Evolutionary conservation across 2,797 vertebrate species (phyloP).

Genomic region (Catostomus latipinnis): DNA sequence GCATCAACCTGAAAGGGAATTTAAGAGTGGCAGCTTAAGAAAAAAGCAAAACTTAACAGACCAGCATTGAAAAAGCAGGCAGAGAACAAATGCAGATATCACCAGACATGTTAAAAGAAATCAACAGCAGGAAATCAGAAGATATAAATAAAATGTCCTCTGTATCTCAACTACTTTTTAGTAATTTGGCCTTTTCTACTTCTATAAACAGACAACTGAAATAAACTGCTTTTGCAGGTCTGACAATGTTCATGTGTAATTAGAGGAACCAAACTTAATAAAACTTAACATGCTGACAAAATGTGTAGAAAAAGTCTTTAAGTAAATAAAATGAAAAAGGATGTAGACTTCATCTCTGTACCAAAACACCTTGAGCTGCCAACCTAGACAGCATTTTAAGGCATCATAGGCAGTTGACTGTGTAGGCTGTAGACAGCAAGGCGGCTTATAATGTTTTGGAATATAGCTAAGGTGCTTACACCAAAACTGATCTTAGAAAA

Average conservation of each 20-base stretch:
- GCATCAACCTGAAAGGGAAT: conserved; percentile 99
- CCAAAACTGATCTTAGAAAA: conserved; percentile 1
- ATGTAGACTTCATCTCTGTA: background rate
- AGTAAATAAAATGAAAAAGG: background rate
- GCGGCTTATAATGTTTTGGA: background rate
- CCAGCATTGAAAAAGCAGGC: conserved; percentile 88
- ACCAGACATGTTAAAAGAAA: conserved; percentile 72
- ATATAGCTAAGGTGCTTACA: background rate
- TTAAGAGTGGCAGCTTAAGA: conserved; percentile 94
- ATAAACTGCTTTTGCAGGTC: background rate
- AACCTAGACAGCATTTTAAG: background rate
- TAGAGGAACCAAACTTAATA: background rate
- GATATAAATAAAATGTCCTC: conserved; percentile 1
- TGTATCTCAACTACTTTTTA: background rate
- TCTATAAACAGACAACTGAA: too few species aligned
- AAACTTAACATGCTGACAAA: background rate
- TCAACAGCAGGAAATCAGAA: conserved; percentile 71
- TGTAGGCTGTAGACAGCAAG: background rate
- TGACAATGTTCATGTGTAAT: background rate
- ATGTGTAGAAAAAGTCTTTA: background rate
- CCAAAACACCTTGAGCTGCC: background rate
- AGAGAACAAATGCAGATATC: conserved; percentile 80
- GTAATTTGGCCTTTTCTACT: too few species aligned
- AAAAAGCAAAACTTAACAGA: conserved; percentile 76
- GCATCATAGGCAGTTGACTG: too few species aligned